Conservation (phyloP, 2,888 invertebrate species). For the Pachliopta kotzebuea region DNA sequence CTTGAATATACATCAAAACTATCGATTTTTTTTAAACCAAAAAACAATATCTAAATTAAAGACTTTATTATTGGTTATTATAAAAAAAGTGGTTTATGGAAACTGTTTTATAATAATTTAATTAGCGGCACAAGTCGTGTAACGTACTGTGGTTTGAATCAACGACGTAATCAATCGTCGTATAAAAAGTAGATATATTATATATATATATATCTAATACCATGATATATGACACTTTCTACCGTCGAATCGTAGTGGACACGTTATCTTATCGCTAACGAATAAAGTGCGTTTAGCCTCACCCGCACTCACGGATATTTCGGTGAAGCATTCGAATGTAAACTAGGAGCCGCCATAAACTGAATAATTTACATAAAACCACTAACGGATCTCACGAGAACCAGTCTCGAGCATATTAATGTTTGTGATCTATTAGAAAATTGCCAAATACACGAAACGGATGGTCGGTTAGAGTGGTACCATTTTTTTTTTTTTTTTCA, state of each 20-base stretch:
- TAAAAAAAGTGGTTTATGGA: neutral
- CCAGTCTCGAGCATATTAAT: constrained; percentile 72
- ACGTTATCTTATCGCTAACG: constrained; percentile 49
- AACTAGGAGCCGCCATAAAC: constrained; percentile 74
- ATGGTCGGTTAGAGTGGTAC: constrained; percentile 50
- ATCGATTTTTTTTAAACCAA: neutral
- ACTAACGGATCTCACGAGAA: constrained; percentile 77
- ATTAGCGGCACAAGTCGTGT: neutral
- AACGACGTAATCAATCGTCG: constrained; percentile 30
- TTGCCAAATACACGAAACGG: constrained; percentile 56
- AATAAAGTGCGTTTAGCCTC: constrained; percentile 32
- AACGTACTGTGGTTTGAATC: neutral
- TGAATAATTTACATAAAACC: constrained; percentile 76
- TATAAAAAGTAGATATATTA: constrained; percentile 42
- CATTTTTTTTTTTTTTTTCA: constrained; percentile 43
- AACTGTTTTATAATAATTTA: neutral
- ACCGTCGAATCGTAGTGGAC: constrained; percentile 43
- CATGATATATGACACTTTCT: constrained; percentile 66
- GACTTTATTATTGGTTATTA: neutral
- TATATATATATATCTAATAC: constrained; percentile 52
- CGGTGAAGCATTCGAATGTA: constrained; percentile 62
- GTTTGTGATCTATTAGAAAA: constrained; percentile 78
- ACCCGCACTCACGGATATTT: constrained; percentile 41
- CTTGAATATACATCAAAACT: neutral
- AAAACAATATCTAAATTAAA: neutral